These are phyloP conservation scores for Crocuta crocuta DNA, from an alignment of 2,113 vertebrate species.

Conservation along the genomic window DNA sequence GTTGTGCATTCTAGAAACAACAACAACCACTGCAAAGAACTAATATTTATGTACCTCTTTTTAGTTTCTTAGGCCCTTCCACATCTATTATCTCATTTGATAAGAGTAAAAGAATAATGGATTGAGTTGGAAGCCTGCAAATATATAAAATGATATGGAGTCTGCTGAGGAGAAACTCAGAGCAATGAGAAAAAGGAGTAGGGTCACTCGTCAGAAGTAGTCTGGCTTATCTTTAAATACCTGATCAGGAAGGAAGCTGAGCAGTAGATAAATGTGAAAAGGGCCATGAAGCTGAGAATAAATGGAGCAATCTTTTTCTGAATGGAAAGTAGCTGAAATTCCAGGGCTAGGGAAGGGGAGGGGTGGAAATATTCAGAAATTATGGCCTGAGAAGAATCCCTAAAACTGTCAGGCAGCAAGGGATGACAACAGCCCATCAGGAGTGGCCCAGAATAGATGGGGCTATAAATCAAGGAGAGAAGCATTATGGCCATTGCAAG, in stretches of 20 bases:
- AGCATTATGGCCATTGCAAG: constrained; percentile 69
- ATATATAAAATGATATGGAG: constrained; percentile 80
- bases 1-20: constrained; percentile 44
- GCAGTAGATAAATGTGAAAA: constrained; percentile 73
- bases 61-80: constrained; percentile 35
- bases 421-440: constrained; percentile 63
- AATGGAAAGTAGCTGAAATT: constrained; percentile 85
- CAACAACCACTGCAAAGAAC: constrained; percentile 39
- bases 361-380: constrained; percentile 77
- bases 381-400: constrained; percentile 82
- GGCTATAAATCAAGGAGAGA: constrained; percentile 80
- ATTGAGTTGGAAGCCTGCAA: constrained; percentile 40
- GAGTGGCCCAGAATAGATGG: constrained; percentile 75
- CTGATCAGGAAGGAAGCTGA: constrained; percentile 82
- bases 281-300: constrained; percentile 74
- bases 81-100: constrained; percentile 59
- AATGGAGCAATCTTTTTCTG: constrained; percentile 86
- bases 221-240: constrained; percentile 85
- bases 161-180: constrained; percentile 62
- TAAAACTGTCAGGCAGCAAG: constrained; percentile 83
- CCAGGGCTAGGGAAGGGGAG: constrained; percentile 74
- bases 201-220: constrained; percentile 77
- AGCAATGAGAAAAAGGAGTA: constrained; percentile 69
- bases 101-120: constrained; percentile 64
- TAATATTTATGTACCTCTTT: constrained; percentile 45